phyloP scores from a whole-genome alignment of 2,113 vertebrate species.

The Eleginops maclovinus region DNA sequence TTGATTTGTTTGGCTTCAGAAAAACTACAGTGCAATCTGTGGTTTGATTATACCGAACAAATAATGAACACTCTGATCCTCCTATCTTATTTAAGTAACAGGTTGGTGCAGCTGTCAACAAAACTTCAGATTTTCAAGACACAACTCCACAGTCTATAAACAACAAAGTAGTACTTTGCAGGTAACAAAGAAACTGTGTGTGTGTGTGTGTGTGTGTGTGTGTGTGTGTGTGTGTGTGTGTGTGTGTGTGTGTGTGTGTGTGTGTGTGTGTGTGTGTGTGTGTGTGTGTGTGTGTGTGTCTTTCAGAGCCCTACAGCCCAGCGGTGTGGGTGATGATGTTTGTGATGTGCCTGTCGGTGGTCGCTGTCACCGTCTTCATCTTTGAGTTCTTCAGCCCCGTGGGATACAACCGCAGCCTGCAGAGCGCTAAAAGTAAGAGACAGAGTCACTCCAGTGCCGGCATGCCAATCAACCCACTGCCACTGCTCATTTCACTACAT shows the following conservation, averaged over 20 bases:
- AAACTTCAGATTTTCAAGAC: background rate
- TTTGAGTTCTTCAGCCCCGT: slow-evolving; percentile 94
- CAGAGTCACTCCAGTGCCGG: slow-evolving; percentile 12
- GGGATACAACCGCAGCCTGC: slow-evolving; percentile 89
- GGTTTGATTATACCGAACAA: background rate
- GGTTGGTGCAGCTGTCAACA: background rate
- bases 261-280: slow-evolving; percentile 2
- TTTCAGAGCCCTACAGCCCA: slow-evolving; percentile 93
- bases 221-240: background rate
- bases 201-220: background rate
- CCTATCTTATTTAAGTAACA: background rate
- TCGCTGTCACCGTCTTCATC: slow-evolving; percentile 95
- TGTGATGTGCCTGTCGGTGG: slow-evolving; percentile 96
- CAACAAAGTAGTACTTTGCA: background rate
- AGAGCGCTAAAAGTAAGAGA: slow-evolving; percentile 91
- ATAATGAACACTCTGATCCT: background rate
- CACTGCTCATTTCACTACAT: slow-evolving; percentile 55
- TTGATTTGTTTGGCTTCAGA: too few relatives aligned
- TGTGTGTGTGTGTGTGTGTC: background rate
- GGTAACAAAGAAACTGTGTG: slow-evolving; percentile 27
- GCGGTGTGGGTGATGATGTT: slow-evolving; percentile 99
- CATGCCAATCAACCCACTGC: slow-evolving; percentile 59
- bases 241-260: background rate
- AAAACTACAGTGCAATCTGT: background rate
- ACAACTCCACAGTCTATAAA: background rate